These are phyloP conservation scores for Chloebia gouldiae DNA, from an alignment of 2,113 vertebrate species.

Conservation along the genomic window DNA sequence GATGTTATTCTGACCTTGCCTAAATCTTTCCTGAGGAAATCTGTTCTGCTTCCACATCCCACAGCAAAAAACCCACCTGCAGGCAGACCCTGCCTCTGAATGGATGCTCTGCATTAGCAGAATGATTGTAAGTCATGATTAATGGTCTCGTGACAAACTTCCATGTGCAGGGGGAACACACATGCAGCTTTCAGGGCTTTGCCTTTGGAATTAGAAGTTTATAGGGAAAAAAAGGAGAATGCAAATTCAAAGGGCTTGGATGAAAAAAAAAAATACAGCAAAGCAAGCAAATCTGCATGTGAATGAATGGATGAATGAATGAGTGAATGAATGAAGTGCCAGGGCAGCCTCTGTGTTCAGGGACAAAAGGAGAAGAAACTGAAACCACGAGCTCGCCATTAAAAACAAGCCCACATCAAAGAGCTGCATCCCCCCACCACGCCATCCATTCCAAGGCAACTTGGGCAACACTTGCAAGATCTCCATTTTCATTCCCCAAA, in stretches of 20 bases:
- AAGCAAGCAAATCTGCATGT: background rate
- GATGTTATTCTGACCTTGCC: constrained; percentile 10
- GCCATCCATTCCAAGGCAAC: background rate
- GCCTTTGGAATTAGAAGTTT: constrained; percentile 29
- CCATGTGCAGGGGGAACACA: constrained; percentile 2
- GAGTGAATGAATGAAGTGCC: background rate
- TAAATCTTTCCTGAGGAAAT: constrained; percentile 28
- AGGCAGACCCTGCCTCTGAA: constrained; percentile 2
- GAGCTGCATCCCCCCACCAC: background rate
- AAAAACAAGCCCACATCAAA: background rate
- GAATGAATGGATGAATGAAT: constrained; percentile 13
- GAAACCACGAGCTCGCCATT: background rate
- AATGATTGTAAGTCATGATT: constrained; percentile 44
- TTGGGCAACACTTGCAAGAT: background rate
- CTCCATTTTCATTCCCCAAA: background rate
- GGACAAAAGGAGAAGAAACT: background rate
- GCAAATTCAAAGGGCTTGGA: background rate
- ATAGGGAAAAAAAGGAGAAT: background rate
- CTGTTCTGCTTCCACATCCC: background rate
- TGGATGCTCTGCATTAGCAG: constrained; percentile 3
- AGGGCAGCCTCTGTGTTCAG: background rate
- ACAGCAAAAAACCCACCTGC: constrained; percentile 7
- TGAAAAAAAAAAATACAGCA: background rate
- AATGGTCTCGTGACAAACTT: constrained; percentile 71
- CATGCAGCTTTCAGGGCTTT: background rate